Conservation (phyloP, 2,113 vertebrate species). For the Enhydra lutris region DNA sequence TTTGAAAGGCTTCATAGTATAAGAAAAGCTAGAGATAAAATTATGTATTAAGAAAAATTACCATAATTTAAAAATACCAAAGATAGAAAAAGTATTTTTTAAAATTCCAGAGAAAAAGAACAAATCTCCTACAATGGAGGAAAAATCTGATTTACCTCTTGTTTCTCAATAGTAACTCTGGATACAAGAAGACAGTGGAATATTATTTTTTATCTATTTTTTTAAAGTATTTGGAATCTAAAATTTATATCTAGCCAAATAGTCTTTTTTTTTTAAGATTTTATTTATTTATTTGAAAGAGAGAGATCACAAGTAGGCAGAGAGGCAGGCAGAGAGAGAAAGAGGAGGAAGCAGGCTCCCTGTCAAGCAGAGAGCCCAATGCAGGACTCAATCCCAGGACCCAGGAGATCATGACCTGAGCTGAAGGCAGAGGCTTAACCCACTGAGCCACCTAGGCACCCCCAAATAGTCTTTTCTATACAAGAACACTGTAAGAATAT, state of each 20-base stretch:
- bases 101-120: background rate
- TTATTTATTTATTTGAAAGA: too few relatives aligned
- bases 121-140: background rate
- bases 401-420: too few relatives aligned
- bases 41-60: background rate
- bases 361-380: too few relatives aligned
- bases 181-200: background rate
- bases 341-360: too few relatives aligned
- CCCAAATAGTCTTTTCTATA: background rate
- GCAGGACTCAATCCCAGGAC: too few relatives aligned
- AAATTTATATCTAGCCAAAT: background rate
- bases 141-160: background rate
- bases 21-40: background rate
- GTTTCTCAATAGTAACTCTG: background rate
- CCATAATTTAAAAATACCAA: background rate
- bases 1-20: background rate
- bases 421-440: too few relatives aligned
- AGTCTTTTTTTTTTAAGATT: background rate
- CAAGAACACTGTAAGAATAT: background rate
- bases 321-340: too few relatives aligned
- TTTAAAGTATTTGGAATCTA: background rate
- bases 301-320: too few relatives aligned
- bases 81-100: background rate
- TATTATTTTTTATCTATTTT: background rate
- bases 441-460: too few relatives aligned